Evolutionary conservation across 2,113 vertebrate species (phyloP).

Genomic region (Rhinopomastus cyanomelas): DNA sequence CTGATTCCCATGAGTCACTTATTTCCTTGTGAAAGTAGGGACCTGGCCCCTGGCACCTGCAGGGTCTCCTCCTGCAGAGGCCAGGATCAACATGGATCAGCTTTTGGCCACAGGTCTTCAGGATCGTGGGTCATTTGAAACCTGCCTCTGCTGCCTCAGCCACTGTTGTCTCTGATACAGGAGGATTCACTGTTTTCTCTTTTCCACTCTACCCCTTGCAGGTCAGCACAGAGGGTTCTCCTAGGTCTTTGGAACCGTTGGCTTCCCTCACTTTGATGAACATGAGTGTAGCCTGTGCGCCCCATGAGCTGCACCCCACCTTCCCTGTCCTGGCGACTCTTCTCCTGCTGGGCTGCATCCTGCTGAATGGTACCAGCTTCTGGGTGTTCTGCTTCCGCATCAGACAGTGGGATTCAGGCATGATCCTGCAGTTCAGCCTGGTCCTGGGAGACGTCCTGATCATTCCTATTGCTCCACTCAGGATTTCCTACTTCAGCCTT

Average conservation of each 20-base stretch:
- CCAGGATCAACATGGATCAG: no score
- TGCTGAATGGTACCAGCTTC: slow-evolving; percentile 68
- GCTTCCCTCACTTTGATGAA: not conserved
- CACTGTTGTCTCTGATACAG: not conserved
- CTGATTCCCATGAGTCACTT: fast-evolving
- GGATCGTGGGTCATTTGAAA: not conserved
- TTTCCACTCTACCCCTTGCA: not conserved
- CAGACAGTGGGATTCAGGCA: slow-evolving; percentile 69
- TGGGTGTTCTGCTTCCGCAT: slow-evolving; percentile 75
- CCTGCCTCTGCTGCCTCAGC: not conserved
- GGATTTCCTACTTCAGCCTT: slow-evolving; percentile 56
- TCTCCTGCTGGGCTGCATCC: slow-evolving; percentile 66
- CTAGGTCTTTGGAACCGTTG: not conserved
- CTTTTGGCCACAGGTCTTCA: not conserved
- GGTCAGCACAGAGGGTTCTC: not conserved
- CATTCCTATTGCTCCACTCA: slow-evolving; percentile 60
- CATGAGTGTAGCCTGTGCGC: not conserved
- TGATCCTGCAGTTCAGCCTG: slow-evolving; percentile 75
- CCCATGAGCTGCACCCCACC: not conserved
- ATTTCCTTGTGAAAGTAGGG: not conserved
- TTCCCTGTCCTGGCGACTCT: slow-evolving; percentile 63
- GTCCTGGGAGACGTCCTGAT: slow-evolving; percentile 71
- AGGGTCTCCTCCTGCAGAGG: not conserved
- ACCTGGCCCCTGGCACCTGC: not conserved
- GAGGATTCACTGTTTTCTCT: not conserved